Evolutionary conservation across 1,140 invertebrate species (phyloP).

Genomic region (Tetragnatha versicolor): DNA sequence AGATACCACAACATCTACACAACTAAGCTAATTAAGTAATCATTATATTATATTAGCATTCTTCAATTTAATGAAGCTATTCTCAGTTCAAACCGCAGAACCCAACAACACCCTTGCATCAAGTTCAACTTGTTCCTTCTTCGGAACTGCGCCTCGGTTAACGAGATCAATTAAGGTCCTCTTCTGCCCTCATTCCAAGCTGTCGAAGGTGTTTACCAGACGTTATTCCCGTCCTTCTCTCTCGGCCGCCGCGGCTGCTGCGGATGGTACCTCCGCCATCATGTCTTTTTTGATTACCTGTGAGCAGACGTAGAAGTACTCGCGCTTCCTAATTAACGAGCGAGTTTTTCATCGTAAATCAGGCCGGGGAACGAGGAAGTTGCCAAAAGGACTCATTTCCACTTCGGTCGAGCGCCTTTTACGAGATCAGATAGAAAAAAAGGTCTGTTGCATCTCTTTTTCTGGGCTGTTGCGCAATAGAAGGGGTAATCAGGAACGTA

Average conservation of each 20-base stretch:
- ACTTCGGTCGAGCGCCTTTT: not conserved
- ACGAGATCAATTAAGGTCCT: not conserved
- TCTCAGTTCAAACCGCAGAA: too few relatives aligned
- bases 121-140: too few relatives aligned
- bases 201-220: not conserved
- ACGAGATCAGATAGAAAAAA: not conserved
- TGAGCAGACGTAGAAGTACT: conserved; percentile 2
- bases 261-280: conserved; percentile 26
- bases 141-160: not conserved
- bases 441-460: not conserved
- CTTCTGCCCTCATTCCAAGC: not conserved
- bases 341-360: conserved; percentile 33
- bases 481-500: too few relatives aligned
- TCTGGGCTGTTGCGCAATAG: not conserved
- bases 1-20: too few relatives aligned
- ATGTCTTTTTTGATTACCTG: conserved; percentile 46
- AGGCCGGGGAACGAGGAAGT: conserved; percentile 35
- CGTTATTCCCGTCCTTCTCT: not conserved
- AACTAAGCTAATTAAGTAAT: too few relatives aligned
- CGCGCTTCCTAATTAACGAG: conserved; percentile 42
- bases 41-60: too few relatives aligned
- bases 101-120: too few relatives aligned
- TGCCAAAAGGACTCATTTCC: conserved; percentile 30
- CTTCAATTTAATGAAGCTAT: too few relatives aligned
- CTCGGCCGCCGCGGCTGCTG: too few relatives aligned